Percentiles rank a stretch among this genome's conserved stretches.
These are phyloP conservation scores for Junonia oenone DNA, from an alignment of 2,888 invertebrate genomes.

Conservation along the genomic window DNA sequence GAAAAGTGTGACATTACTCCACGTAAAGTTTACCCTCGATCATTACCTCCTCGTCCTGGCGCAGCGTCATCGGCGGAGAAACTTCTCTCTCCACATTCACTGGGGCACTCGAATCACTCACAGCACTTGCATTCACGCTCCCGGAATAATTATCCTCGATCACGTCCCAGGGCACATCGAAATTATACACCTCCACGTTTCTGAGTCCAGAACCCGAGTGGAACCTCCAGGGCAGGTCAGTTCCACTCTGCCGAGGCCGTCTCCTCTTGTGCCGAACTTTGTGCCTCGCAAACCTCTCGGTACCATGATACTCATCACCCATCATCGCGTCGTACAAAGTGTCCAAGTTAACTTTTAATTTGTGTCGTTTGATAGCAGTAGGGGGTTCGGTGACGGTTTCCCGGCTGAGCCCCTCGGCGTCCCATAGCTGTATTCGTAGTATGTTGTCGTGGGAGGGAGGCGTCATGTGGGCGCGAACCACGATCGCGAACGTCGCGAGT, in stretches of 20 bases:
- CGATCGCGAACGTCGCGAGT: slow-evolving; percentile 59
- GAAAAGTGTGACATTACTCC: slow-evolving; percentile 54
- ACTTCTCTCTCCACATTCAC: slow-evolving; percentile 58
- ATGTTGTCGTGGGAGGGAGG: slow-evolving; percentile 70
- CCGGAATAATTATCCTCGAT: slow-evolving; percentile 56
- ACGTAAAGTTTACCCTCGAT: slow-evolving; percentile 54
- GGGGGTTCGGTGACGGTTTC: slow-evolving; percentile 48
- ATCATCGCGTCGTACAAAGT: slow-evolving; percentile 66
- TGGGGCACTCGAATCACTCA: slow-evolving; percentile 65
- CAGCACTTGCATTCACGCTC: slow-evolving; percentile 61
- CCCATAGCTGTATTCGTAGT: slow-evolving; percentile 70
- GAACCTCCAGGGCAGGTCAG: slow-evolving; percentile 74
- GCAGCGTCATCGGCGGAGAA: slow-evolving; percentile 65
- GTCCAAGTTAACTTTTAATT: slow-evolving; percentile 62
- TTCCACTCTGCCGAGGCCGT: slow-evolving; percentile 58
- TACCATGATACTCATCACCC: slow-evolving; percentile 57
- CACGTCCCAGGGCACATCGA: slow-evolving; percentile 74
- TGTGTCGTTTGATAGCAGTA: slow-evolving; percentile 37
- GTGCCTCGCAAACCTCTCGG: slow-evolving; percentile 62
- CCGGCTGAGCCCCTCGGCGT: slow-evolving; percentile 66
- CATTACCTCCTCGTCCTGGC: slow-evolving; percentile 69
- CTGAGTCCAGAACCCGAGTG: slow-evolving; percentile 70
- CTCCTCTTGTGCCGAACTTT: slow-evolving; percentile 72
- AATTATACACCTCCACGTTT: slow-evolving; percentile 76
- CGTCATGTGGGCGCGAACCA: slow-evolving; percentile 54